A percentile compares a stretch with the other conserved stretches of the same genome.
These are phyloP conservation scores for Bruchidius siliquastri DNA, from an alignment of 2,888 invertebrate genomes.

Conservation along the genomic window DNA sequence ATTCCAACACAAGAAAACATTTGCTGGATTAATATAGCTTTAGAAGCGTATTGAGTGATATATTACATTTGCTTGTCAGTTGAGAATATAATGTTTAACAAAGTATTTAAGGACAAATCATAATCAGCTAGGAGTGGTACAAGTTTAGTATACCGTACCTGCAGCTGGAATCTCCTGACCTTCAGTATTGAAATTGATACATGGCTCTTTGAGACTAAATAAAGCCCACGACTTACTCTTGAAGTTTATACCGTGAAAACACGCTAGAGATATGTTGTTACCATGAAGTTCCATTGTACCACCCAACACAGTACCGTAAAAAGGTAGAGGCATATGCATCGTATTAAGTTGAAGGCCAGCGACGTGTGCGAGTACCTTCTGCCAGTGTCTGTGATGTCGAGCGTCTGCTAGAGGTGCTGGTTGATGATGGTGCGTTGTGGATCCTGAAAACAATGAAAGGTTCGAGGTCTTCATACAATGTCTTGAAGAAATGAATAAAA, in stretches of 20 bases:
- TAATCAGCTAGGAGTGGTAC: background rate
- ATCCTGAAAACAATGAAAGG: background rate
- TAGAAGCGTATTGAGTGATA: too few relatives aligned
- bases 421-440: conserved; percentile 9
- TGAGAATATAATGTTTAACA: too few relatives aligned
- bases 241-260: conserved; percentile 96
- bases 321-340: conserved; percentile 63
- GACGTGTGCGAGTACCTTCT: conserved; percentile 76
- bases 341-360: conserved; percentile 76
- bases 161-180: conserved; percentile 79
- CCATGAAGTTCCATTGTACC: conserved; percentile 86
- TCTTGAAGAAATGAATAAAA: too few relatives aligned
- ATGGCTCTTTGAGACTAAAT: conserved; percentile 89
- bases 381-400: conserved; percentile 76
- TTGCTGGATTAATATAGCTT: too few relatives aligned
- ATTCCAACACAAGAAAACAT: too few relatives aligned
- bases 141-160: conserved; percentile 21
- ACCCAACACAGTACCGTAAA: conserved; percentile 75
- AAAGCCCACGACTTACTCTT: conserved; percentile 94
- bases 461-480: too few relatives aligned
- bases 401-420: conserved; percentile 26
- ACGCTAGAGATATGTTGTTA: conserved; percentile 88
- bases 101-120: too few relatives aligned
- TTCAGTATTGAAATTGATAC: conserved; percentile 88
- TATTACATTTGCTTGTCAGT: too few relatives aligned